Evolutionary conservation across 2,888 invertebrate species (phyloP).

Genomic region (Rhagium mordax): DNA sequence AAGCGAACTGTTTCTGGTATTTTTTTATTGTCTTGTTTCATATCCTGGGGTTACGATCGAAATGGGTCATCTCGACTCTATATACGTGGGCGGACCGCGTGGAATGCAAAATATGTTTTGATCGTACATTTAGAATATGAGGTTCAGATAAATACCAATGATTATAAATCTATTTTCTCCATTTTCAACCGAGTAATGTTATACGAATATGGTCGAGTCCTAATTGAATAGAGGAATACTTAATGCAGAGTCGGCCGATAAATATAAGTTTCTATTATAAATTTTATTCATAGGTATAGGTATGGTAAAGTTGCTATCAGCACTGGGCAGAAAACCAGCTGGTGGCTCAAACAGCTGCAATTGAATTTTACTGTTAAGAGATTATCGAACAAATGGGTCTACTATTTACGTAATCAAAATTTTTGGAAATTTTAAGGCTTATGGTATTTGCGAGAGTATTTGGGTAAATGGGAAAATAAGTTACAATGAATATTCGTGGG

Average conservation of each 20-base stretch:
- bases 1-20: neutral
- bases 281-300: too few relatives aligned
- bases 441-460: too few relatives aligned
- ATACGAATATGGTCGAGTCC: neutral
- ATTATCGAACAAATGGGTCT: too few relatives aligned
- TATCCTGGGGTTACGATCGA: neutral
- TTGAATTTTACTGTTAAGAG: too few relatives aligned
- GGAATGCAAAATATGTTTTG: slow-evolving; percentile 4
- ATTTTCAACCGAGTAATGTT: neutral
- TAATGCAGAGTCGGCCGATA: neutral
- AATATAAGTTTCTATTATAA: too few relatives aligned
- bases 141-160: neutral
- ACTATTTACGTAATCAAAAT: too few relatives aligned
- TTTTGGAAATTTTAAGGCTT: too few relatives aligned
- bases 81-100: neutral
- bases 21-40: slow-evolving; percentile 5
- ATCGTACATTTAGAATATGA: neutral
- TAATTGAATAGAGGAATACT: neutral
- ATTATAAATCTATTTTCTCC: neutral
- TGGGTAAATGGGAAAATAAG: too few relatives aligned
- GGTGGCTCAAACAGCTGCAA: too few relatives aligned
- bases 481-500: too few relatives aligned
- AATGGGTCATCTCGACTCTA: neutral
- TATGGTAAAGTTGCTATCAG: too few relatives aligned
- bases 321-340: too few relatives aligned